Conservation (phyloP, 2,888 invertebrate genomes). For the Oligia latruncula region DNA sequence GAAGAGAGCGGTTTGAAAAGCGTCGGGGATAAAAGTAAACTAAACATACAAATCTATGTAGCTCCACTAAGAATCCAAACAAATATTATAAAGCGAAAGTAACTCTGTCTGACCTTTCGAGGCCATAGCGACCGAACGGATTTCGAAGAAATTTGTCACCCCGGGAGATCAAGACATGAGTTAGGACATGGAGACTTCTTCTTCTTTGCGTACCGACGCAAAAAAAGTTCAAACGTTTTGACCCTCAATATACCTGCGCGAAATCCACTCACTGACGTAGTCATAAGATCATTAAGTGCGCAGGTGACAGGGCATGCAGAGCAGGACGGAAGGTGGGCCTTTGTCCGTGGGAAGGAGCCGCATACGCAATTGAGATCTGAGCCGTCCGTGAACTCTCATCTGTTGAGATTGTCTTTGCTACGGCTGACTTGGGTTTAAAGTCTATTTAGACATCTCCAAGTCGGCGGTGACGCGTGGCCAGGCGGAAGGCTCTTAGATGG, state of each 20-base stretch:
- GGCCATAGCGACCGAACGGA: neutral
- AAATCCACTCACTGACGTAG: too few species aligned
- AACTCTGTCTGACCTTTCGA: neutral
- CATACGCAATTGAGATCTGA: too few species aligned
- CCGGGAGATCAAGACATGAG: neutral
- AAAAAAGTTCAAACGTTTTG: neutral
- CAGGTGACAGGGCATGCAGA: too few species aligned
- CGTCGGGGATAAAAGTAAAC: neutral
- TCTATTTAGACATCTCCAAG: neutral
- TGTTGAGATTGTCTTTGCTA: neutral
- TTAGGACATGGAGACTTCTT: neutral
- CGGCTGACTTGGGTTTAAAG: neutral
- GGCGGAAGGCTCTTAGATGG: neutral
- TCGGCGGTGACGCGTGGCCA: neutral
- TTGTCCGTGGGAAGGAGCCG: too few species aligned
- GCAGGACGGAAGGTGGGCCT: too few species aligned
- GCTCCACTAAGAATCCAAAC: neutral
- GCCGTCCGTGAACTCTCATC: too few species aligned
- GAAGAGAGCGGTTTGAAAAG: neutral
- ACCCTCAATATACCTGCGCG: neutral
- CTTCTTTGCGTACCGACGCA: neutral
- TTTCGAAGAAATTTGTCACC: neutral
- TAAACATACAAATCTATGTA: conserved; percentile 29
- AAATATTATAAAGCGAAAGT: neutral
- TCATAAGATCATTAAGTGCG: too few species aligned